Evolutionary conservation across 2,797 vertebrate genomes (phyloP).

Genomic region (Falco cherrug): DNA sequence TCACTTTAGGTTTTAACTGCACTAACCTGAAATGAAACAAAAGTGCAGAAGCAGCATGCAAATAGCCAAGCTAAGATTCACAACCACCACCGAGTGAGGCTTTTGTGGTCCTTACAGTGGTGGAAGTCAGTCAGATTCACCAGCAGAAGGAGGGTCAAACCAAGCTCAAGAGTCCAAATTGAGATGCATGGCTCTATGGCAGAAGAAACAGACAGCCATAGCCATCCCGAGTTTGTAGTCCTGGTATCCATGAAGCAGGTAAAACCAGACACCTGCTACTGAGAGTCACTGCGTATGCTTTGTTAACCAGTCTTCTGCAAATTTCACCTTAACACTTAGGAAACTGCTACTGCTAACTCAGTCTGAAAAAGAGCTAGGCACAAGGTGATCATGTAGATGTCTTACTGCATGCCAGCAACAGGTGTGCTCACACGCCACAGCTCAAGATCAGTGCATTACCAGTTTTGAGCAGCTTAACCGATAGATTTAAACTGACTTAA

Average conservation of each 20-base stretch:
- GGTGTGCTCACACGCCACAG: background rate
- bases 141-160: background rate
- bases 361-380: background rate
- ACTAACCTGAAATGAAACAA: background rate
- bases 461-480: constrained; percentile 28
- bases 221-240: background rate
- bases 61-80: background rate
- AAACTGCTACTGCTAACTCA: background rate
- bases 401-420: background rate
- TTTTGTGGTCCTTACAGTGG: background rate
- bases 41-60: background rate
- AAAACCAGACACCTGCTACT: background rate
- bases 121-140: background rate
- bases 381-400: background rate
- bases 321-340: background rate
- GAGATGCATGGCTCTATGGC: background rate
- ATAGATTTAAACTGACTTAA: constrained; percentile 36
- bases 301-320: background rate
- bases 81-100: background rate
- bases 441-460: constrained; percentile 16
- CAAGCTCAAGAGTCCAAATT: background rate
- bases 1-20: background rate
- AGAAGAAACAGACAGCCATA: background rate
- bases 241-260: background rate
- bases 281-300: background rate